Conservation (phyloP, 2,113 vertebrate genomes). For the Rana temporaria region DNA sequence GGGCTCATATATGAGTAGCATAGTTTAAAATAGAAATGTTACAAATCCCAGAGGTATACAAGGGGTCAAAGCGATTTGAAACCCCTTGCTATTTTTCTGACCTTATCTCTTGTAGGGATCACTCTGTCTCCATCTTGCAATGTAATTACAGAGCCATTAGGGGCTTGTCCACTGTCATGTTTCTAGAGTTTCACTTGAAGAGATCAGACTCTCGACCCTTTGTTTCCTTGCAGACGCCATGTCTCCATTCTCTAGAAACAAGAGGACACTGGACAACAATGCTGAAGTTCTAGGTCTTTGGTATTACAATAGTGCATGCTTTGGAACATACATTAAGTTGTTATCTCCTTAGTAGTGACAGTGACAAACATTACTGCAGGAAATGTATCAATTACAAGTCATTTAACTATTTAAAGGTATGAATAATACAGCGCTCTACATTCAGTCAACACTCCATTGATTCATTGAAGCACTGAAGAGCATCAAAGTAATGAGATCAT, state of each 20-base stretch:
- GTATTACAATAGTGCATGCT: neutral
- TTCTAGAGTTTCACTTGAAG: conserved; percentile 49
- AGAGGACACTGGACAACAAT: neutral
- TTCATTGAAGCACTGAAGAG: too few species aligned
- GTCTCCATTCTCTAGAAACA: conserved; percentile 28
- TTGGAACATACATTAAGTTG: neutral
- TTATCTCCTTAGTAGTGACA: neutral
- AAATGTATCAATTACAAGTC: too few species aligned
- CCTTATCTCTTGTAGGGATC: conserved; percentile 49
- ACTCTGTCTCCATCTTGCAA: conserved; percentile 53
- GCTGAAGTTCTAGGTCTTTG: neutral
- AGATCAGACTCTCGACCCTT: conserved; percentile 45
- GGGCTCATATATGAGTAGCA: neutral
- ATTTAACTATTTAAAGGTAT: neutral
- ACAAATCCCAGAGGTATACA: conserved; percentile 1
- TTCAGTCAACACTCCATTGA: too few species aligned
- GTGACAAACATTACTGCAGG: neutral
- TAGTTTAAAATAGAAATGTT: conserved; percentile 25
- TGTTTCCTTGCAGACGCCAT: conserved; percentile 24
- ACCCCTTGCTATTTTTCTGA: conserved; percentile 35
- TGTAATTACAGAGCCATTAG: conserved; percentile 57
- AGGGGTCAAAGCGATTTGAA: conserved; percentile 42
- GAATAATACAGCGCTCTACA: too few species aligned
- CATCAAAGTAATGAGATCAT: too few species aligned
- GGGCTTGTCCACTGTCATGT: conserved; percentile 41